These are phyloP conservation scores for Leiothrix lutea DNA, from an alignment of 2,113 vertebrate genomes.

Conservation along the genomic window DNA sequence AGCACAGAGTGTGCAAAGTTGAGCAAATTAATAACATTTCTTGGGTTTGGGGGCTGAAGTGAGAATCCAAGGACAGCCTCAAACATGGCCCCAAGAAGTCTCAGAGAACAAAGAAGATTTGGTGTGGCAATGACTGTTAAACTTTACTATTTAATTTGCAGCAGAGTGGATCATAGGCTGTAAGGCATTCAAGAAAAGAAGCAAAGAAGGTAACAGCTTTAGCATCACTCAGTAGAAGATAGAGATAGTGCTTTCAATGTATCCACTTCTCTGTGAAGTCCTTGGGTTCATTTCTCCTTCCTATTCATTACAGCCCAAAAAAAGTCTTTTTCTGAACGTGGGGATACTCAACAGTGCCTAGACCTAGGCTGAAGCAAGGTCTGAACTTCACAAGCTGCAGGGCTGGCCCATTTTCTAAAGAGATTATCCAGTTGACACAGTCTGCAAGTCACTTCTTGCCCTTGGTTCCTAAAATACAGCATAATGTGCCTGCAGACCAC, in stretches of 20 bases:
- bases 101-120: neutral
- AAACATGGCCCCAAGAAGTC: neutral
- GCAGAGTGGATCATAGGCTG: neutral
- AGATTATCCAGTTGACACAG: neutral
- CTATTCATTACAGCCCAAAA: neutral
- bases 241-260: neutral
- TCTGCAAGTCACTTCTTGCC: constrained; percentile 22
- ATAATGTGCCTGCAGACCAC: accelerated
- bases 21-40: neutral
- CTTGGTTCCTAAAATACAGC: neutral
- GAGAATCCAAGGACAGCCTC: neutral
- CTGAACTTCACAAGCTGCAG: neutral
- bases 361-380: neutral
- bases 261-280: neutral
- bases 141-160: neutral
- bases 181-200: neutral
- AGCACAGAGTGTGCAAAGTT: neutral
- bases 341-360: neutral
- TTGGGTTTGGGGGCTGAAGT: neutral
- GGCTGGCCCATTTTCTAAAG: neutral
- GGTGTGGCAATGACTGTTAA: neutral
- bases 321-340: neutral
- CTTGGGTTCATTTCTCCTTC: neutral
- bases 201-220: neutral
- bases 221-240: neutral